A percentile compares a stretch with the other conserved stretches of the same genome.
Evolutionary conservation across 2,888 invertebrate species (phyloP).

Genomic region (Pseudococcus longispinus): DNA sequence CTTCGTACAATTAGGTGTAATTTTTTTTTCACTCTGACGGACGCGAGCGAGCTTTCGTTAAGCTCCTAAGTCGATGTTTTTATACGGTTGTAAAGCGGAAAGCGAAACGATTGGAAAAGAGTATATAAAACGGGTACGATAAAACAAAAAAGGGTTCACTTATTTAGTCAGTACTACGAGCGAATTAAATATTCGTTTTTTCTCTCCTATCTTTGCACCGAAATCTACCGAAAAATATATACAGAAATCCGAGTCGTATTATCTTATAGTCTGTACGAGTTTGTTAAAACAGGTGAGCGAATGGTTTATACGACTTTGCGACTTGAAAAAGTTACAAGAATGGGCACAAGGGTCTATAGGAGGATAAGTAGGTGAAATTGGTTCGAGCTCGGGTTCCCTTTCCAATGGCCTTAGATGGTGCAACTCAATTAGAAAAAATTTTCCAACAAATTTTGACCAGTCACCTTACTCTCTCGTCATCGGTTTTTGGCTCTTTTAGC

Average conservation of each 20-base stretch:
- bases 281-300: not conserved
- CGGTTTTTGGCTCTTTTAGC: too few species aligned
- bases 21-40: not conserved
- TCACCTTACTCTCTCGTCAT: too few species aligned
- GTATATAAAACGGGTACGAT: not conserved
- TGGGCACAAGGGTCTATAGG: too few species aligned
- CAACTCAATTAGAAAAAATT: too few species aligned
- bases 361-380: too few species aligned
- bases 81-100: not conserved
- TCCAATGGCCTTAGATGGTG: too few species aligned
- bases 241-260: not conserved
- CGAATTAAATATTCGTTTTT: not conserved
- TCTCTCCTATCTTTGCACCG: not conserved
- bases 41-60: conserved; percentile 17
- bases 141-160: not conserved
- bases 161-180: not conserved
- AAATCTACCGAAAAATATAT: not conserved
- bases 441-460: too few species aligned
- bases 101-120: not conserved
- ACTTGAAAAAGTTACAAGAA: not conserved
- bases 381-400: too few species aligned
- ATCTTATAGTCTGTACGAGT: not conserved
- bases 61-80: conserved; percentile 2
- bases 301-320: not conserved
- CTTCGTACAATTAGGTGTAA: not conserved